Evolutionary conservation across 2,797 vertebrate species (phyloP), one percentile per base, ranked within the genome.

Genomic region (Microcaecilia unicolor): DNA sequence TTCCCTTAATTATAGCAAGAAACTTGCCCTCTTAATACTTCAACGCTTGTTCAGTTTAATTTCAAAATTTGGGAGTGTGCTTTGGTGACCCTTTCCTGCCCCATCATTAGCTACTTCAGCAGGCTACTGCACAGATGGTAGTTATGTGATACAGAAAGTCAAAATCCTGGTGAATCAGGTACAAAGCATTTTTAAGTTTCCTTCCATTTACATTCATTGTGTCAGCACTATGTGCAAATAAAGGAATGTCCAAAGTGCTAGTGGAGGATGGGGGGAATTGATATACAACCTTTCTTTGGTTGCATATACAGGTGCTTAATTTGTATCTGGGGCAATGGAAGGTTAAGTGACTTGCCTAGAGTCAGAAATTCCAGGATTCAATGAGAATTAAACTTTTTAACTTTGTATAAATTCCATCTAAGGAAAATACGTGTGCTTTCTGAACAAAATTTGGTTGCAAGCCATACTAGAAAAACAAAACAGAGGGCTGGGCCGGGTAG

Each of bases 131-230:
- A 40, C 6, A 25, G 24, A 38, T 40, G 9, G 28, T 12, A 34
- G 47, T 45, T 51, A 39, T 12, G 12, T 11, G 28, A 22, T 28
- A 37, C 26, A 49, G 48, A 41, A 67, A 65, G 32, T 38, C 31
- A 37, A 51, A 61, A 61, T 46, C 58, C 56, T 41, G 48, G 34
- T 38, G 52, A 46, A 39, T 61, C 55, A 66, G 53, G 58, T 53
- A 58, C 15, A 3, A 34, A 34, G 46, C 31, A 48, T 26, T 43
- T 36, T 67, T 43, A 51, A 58, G 55, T 13, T 19, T 24, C n/a
- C 22, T 22, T 22, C n/a, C 22, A 11, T 22, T 24, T 24, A 24
- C 23, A 13, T 24, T 23, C n/a, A n/a, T n/a, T n/a, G n/a, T n/a
- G n/a, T n/a, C n/a, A n/a, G n/a, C 49, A 16, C 28, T 17, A 37